Base-by-base conservation (phyloP, 2,113 vertebrate species). In the Alexandromys fortis region DNA sequence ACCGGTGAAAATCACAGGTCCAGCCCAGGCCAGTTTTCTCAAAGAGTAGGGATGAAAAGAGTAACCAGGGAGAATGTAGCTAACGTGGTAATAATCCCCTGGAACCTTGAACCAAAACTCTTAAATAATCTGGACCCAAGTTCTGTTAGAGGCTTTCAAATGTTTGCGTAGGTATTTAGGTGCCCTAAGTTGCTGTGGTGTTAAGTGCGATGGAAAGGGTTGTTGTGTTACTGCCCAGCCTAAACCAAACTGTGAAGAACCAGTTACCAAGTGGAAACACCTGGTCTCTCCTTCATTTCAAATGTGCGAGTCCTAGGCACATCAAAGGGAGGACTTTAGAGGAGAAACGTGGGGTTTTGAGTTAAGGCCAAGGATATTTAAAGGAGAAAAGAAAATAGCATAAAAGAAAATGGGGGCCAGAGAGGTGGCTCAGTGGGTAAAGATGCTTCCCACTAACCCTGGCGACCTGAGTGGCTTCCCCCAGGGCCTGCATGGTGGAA, bases 91-190 rank as follows among this genome's bases (percentile, higher is more conserved):
- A 96, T 91, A 95, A 96, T 76, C 95, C 86, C 90, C 90, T 97
- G 73, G 81, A 96, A 95, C 78, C 65, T 97, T 72, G 93, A 96
- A 92, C 77, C 73, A 72, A 95, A 97, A 91, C 85, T 92, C 92
- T 87, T 94, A 94, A 96, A 97, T 96, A 95, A 92, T 91, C 90
- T 94, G 61, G 81, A 77, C 95, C 92, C 86, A 96, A 87, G 49
- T 92, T 95, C 97, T 96, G 78, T 91, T 96, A 90, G 93, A 97
- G 95, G 49, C 75, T 97, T 97, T 79, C 82, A 97, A 94, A 95
- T 97, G 90, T 95, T 96, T 96, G 77, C 87, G 79, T 92, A 61
- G n/a, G 65, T 78, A 92, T 96, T 95, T 52, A 52, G 49, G 49
- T 49, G 38, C 88, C 47, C 90, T 91, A 70, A 94, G 92, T 86